phyloP scores from a whole-genome alignment of 2,888 invertebrate genomes.

The Hypena proboscidalis region DNA sequence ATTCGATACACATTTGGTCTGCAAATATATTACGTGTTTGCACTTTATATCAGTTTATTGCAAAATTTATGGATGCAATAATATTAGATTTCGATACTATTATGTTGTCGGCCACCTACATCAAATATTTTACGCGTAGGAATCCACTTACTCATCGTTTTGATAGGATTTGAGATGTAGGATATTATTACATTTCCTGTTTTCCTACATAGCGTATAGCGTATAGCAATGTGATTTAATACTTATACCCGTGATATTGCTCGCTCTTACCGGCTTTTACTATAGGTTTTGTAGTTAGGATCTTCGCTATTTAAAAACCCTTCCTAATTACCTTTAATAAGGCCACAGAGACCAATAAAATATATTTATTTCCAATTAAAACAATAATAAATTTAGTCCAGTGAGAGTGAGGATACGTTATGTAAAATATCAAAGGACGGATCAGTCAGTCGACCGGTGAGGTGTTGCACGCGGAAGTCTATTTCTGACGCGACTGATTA shows the following conservation, averaged over 20 bases:
- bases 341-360: too few relatives aligned
- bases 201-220: too few relatives aligned
- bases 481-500: conserved; percentile 65
- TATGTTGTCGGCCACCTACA: conserved; percentile 23
- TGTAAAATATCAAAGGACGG: conserved; percentile 29
- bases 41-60: conserved; percentile 1
- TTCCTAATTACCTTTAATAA: too few relatives aligned
- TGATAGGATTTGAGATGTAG: too few relatives aligned
- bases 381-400: background rate
- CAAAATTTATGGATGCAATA: conserved; percentile 19
- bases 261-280: too few relatives aligned
- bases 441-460: conserved; percentile 25
- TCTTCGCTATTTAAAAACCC: too few relatives aligned
- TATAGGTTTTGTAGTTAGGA: too few relatives aligned
- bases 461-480: conserved; percentile 70
- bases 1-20: conserved; percentile 12
- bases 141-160: too few relatives aligned
- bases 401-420: background rate
- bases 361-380: background rate
- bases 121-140: too few relatives aligned
- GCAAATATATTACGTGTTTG: conserved; percentile 13
- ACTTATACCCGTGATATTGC: too few relatives aligned
- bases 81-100: conserved; percentile 14
- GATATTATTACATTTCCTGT: too few relatives aligned
- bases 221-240: too few relatives aligned